A percentile compares a stretch with the other conserved stretches of the same genome.
These are phyloP conservation scores for Corvus hawaiiensis DNA, from an alignment of 2,113 vertebrate genomes.

Conservation along the genomic window DNA sequence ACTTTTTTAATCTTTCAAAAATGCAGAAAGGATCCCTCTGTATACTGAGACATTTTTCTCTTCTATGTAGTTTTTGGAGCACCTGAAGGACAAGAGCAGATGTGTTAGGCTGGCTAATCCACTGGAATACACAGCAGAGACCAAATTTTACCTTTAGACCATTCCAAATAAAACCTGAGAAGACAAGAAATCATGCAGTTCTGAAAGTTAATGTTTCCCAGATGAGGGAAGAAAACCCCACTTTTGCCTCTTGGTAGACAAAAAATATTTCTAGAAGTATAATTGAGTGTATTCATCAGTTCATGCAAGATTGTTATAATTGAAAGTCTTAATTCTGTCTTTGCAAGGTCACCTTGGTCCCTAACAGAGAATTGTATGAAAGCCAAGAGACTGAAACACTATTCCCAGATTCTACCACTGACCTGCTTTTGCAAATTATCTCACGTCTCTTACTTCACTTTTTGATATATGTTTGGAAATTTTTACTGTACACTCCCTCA, in stretches of 20 bases:
- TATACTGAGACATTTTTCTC: background rate
- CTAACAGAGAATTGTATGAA: background rate
- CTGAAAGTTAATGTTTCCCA: background rate
- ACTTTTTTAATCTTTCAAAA: background rate
- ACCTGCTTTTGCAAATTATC: slow-evolving; percentile 22
- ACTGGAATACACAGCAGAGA: background rate
- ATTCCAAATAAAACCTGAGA: background rate
- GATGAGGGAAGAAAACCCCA: background rate
- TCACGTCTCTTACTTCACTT: background rate
- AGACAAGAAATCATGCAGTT: background rate
- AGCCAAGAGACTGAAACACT: background rate
- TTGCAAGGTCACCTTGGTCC: slow-evolving; percentile 18
- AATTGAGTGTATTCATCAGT: background rate
- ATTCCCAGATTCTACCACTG: background rate
- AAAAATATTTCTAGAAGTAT: background rate
- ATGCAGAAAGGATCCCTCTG: background rate
- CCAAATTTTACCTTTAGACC: background rate
- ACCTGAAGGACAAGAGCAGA: background rate
- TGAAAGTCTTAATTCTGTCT: slow-evolving; percentile 11
- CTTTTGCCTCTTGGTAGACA: background rate
- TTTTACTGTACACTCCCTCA: background rate
- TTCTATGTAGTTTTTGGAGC: background rate
- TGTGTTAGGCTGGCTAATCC: background rate
- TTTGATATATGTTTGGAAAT: background rate
- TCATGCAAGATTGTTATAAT: slow-evolving; percentile 5